These are phyloP conservation scores for Aramus guarauna DNA, from an alignment of 2,113 vertebrate genomes.

Conservation along the genomic window DNA sequence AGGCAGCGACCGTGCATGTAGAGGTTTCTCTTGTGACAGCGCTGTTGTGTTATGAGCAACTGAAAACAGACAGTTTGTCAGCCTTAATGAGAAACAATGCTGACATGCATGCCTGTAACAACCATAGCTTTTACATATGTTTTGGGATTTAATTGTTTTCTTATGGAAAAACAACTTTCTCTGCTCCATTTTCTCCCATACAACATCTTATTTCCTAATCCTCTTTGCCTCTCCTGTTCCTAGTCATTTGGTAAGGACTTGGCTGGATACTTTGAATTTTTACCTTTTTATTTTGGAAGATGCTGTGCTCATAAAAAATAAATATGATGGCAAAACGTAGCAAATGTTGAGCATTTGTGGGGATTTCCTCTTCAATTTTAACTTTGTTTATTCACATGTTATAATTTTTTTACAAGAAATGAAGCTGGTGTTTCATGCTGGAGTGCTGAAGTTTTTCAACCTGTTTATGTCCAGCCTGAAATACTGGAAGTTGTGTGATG, in stretches of 20 bases:
- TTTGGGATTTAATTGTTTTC: neutral
- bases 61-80: neutral
- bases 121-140: neutral
- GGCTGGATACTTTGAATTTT: neutral
- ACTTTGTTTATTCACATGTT: neutral
- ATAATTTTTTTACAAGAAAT: neutral
- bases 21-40: neutral
- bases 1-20: fast-evolving
- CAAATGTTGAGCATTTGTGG: neutral
- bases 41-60: neutral
- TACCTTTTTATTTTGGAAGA: neutral
- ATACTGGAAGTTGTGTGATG: neutral
- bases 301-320: neutral
- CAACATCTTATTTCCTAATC: neutral
- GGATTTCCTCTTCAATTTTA: neutral
- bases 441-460: neutral
- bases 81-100: neutral
- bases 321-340: neutral
- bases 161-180: neutral
- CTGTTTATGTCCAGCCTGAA: neutral
- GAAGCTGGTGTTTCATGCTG: neutral
- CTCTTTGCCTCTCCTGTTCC: neutral
- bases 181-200: neutral
- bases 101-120: neutral
- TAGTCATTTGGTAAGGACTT: neutral